Base-by-base conservation (phyloP, 92 coral and sea anemone genomes). In the Porites rus region DNA sequence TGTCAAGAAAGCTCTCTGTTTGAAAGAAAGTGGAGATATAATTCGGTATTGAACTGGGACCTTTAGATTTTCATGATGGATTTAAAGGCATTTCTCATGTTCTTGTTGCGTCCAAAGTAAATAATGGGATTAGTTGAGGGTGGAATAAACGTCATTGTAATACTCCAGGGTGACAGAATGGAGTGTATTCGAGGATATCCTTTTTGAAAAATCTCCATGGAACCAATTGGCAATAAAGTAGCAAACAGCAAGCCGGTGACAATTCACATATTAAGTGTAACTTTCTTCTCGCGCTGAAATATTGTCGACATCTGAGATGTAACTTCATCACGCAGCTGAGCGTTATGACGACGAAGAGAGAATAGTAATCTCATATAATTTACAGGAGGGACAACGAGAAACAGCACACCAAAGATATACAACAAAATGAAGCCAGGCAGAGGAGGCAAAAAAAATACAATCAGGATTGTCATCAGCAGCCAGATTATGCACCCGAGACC, bases 231-330 rank as follows among this genome's bases (percentile, higher is more conserved):
- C 54, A 22, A 8, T 16, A 77, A 7, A 6, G 28, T 43, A 77
- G 10, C 58, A 51, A 62, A 2, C 60, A 60, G 56, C 10, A 60
- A 8, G 25, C 60, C 17, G 53, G 70, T 17, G 28, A 77, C 58
- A 17, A 77, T 12, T 8, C 22, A 25, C 82, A 77, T 28, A 46
- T 60, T 24, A 8, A 31, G 14, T 2, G 82, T 52, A 5, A 77
- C 70, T 19, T 61, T 61, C 82, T 16, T 77, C 58, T 77, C 82
- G 11, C 82, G 71, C 70, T 61, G 82, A 66, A 77, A 60, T 38
- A 62, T 1, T 50, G 24, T 46, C 13, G 66, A 54, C 63, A 19
- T 56, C 67, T 76, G 71, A 17, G 82, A 61, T 16, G 82, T 14
- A 31, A 43, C 54, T 2, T 21, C 70, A 60, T 77, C 58, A 16